Percentiles rank a stretch among this genome's conserved stretches.
Conservation (phyloP, 2,797 vertebrate species). For the Pagetopsis macropterus region DNA sequence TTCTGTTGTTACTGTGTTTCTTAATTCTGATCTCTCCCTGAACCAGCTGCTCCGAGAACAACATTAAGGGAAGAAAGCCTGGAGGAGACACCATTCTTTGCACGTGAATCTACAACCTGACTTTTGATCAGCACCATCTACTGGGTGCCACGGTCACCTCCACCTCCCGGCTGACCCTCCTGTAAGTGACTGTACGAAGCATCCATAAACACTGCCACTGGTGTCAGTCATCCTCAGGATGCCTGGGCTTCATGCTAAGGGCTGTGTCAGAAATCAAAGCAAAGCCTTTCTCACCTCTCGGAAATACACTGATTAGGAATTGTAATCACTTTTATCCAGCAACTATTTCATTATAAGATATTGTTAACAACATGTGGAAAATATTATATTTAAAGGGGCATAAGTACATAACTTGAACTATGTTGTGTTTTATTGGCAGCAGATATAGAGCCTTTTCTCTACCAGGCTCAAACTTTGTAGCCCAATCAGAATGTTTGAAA, state of each 20-base stretch:
- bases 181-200: conserved; percentile 35
- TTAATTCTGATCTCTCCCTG: conserved; percentile 73
- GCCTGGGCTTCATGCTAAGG: conserved; percentile 17
- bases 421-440: neutral
- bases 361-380: conserved; percentile 12
- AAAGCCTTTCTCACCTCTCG: conserved; percentile 3
- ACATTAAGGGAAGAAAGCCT: conserved; percentile 84
- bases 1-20: neutral
- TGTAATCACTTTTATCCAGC: neutral
- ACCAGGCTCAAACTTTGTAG: neutral
- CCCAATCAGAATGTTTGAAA: conserved; percentile 7
- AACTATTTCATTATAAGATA: conserved; percentile 5
- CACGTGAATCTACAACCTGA: conserved; percentile 60
- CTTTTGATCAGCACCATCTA: conserved; percentile 56
- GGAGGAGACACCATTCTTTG: conserved; percentile 80
- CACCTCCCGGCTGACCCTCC: conserved; percentile 26
- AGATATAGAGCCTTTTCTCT: conserved; percentile 15
- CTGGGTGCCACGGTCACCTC: conserved; percentile 49
- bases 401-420: conserved; percentile 22
- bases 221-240: conserved; percentile 3
- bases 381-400: conserved; percentile 40
- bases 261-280: neutral
- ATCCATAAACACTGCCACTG: conserved; percentile 22
- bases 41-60: conserved; percentile 90
- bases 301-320: conserved; percentile 2